Percentiles rank a stretch among this genome's conserved stretches.
These are phyloP conservation scores for Benthosema pterotum DNA, from an alignment of 2,797 vertebrate species.

Conservation along the genomic window DNA sequence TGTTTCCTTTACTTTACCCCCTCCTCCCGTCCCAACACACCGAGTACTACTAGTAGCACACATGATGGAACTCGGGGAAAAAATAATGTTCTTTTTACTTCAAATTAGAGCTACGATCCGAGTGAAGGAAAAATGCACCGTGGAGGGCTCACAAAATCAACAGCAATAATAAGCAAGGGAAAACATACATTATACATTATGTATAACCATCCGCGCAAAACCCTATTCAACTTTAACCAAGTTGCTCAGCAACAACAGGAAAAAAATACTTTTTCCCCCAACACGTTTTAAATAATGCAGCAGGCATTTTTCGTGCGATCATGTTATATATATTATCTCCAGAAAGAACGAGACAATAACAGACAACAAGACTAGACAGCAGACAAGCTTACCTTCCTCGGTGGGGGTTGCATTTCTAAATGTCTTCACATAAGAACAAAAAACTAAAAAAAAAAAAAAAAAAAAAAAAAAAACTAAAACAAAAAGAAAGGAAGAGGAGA, in stretches of 20 bases:
- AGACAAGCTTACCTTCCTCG: constrained; percentile 88
- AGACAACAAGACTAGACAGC: constrained; percentile 26
- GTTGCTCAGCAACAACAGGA: constrained; percentile 62
- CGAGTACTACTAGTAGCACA: background rate
- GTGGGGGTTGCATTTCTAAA: constrained; percentile 92
- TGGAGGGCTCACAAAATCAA: too few species aligned
- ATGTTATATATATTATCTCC: too few species aligned
- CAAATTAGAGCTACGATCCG: too few species aligned
- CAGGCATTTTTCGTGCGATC: constrained; percentile 37
- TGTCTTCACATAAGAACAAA: constrained; percentile 62
- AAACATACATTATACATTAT: too few species aligned
- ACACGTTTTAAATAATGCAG: constrained; percentile 65
- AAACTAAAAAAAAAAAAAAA: constrained; percentile 25
- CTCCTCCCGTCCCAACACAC: background rate
- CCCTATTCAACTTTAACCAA: constrained; percentile 5
- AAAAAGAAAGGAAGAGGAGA: too few species aligned
- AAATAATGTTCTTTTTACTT: background rate
- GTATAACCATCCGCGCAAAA: too few species aligned
- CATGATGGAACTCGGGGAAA: too few species aligned
- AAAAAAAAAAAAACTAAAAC: constrained; percentile 25
- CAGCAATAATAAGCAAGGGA: too few species aligned
- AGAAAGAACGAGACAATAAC: too few species aligned
- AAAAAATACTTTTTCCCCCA: constrained; percentile 42
- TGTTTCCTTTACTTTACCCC: too few species aligned
- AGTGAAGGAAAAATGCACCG: too few species aligned